These are phyloP conservation scores for Synergus gifuensis DNA, from an alignment of 2,888 invertebrate species.

Conservation along the genomic window DNA sequence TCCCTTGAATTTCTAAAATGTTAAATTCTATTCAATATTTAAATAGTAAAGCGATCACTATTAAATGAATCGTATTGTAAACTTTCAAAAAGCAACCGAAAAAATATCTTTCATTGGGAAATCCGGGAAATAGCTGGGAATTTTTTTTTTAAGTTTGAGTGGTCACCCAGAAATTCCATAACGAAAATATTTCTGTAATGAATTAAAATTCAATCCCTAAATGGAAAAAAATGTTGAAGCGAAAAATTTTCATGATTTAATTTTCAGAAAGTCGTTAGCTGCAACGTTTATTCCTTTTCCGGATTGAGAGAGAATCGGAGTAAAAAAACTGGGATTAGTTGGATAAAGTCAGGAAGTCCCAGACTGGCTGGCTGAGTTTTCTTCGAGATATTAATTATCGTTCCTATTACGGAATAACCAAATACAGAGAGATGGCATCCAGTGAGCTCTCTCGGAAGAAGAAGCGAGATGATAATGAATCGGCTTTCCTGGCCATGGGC, in stretches of 20 bases:
- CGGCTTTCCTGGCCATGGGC: constrained; percentile 54
- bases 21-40: no score
- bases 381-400: constrained; percentile 49
- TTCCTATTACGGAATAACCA: constrained; percentile 45
- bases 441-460: constrained; percentile 43
- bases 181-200: no score
- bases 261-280: constrained; percentile 17
- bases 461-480: constrained; percentile 58
- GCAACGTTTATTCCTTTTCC: not conserved
- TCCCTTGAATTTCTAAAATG: no score
- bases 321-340: constrained; percentile 2
- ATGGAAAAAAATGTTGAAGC: not conserved
- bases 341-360: not conserved
- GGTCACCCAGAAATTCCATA: no score
- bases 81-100: no score
- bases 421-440: constrained; percentile 14
- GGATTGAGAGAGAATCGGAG: not conserved
- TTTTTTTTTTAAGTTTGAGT: no score
- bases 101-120: no score
- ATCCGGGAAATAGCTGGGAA: no score
- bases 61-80: no score
- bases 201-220: not conserved
- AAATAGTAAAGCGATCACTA: no score
- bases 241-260: not conserved
- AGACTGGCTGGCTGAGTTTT: constrained; percentile 16